Percentiles rank a stretch among this genome's conserved stretches.
Conservation (phyloP, 92 coral and sea anemone genomes). For the Porites cylindrica region DNA sequence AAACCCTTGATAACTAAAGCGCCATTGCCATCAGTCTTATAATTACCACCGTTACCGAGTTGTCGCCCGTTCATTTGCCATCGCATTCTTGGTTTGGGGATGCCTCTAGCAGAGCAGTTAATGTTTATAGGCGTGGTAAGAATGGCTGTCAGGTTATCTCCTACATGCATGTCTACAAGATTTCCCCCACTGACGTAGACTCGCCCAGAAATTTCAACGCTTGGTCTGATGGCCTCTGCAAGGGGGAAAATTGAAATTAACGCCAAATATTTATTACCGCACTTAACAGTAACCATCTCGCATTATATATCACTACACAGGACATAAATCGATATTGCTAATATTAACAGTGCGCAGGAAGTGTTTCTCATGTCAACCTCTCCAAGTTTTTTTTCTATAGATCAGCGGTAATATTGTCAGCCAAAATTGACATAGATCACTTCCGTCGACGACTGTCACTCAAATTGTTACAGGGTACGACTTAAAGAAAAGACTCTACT, state of each 20-base stretch:
- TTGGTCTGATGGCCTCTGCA: conserved; percentile 41
- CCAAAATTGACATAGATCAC: no score
- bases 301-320: no score
- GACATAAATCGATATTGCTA: no score
- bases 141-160: conserved; percentile 72
- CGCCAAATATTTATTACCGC: neutral
- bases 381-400: no score
- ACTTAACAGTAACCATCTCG: no score
- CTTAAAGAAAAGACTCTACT: no score
- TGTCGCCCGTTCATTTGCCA: conserved; percentile 66
- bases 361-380: no score
- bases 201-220: conserved; percentile 34
- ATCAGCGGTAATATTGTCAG: no score
- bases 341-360: no score
- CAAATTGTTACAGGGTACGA: no score
- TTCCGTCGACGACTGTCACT: no score
- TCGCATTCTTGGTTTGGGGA: conserved; percentile 59
- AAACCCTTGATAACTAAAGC: conserved; percentile 51
- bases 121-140: conserved; percentile 54
- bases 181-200: conserved; percentile 46
- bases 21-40: conserved; percentile 49
- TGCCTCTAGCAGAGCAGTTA: conserved; percentile 65
- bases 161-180: conserved; percentile 54
- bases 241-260: neutral
- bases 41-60: conserved; percentile 34